Percentiles rank a stretch among this genome's conserved stretches.
phyloP scores from a whole-genome alignment of 2,797 vertebrate species.

The Coranthus polyacanthus region DNA sequence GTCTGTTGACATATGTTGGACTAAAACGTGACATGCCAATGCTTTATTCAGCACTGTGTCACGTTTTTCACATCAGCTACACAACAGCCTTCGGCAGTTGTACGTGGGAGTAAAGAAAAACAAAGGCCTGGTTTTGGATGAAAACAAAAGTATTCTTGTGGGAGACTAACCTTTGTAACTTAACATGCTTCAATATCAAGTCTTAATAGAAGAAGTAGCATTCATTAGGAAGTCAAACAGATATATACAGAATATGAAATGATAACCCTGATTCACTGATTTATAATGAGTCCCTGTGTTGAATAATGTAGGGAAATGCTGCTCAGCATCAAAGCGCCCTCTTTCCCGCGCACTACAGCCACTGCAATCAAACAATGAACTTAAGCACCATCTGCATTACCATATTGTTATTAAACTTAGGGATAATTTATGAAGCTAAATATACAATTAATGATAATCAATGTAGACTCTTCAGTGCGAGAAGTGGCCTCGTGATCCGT shows the following conservation, averaged over 20 bases:
- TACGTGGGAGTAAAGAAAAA: conserved; percentile 23
- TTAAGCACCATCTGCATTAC: conserved; percentile 56
- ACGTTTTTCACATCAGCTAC: conserved; percentile 15
- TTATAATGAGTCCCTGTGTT: conserved; percentile 72
- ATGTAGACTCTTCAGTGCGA: conserved; percentile 34
- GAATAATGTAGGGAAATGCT: conserved; percentile 71
- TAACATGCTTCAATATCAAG: conserved; percentile 37
- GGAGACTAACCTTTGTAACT: conserved; percentile 49
- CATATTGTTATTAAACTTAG: conserved; percentile 61
- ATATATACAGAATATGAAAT: conserved; percentile 65
- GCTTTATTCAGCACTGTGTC: conserved; percentile 26
- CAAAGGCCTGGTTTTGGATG: conserved; percentile 12
- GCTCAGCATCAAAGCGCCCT: conserved; percentile 43
- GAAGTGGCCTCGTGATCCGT: conserved; percentile 37
- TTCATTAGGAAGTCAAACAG: conserved; percentile 64
- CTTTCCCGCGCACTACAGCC: conserved; percentile 32
- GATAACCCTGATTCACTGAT: conserved; percentile 60
- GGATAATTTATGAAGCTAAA: conserved; percentile 66
- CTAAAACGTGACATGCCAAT: conserved; percentile 6
- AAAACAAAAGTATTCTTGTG: conserved; percentile 25
- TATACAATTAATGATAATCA: conserved; percentile 72
- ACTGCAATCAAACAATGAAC: conserved; percentile 63
- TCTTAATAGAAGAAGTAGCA: conserved; percentile 52
- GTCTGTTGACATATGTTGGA: conserved; percentile 13
- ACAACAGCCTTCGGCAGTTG: conserved; percentile 24